phyloP scores from a whole-genome alignment of 1,140 invertebrate genomes.

The Oscheius sp. region DNA sequence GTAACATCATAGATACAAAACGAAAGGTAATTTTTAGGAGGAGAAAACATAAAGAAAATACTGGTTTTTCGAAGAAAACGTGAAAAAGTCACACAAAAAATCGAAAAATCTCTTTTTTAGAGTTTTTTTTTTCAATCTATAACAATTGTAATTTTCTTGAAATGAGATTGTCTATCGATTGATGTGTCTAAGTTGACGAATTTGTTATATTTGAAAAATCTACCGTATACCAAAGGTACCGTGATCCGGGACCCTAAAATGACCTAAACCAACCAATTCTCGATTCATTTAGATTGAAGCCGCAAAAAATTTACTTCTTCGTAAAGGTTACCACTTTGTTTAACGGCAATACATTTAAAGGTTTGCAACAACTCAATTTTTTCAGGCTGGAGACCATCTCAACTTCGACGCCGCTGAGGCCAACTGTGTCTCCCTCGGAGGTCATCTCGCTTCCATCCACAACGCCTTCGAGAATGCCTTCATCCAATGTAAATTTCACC shows the following conservation, averaged over 20 bases:
- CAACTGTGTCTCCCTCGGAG: slow-evolving; percentile 13
- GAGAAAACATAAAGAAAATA: too few relatives aligned
- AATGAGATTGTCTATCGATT: too few relatives aligned
- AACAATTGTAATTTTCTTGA: too few relatives aligned
- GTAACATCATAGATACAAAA: too few relatives aligned
- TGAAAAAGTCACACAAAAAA: too few relatives aligned
- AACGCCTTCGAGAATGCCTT: slow-evolving; percentile 16
- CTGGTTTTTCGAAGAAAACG: too few relatives aligned
- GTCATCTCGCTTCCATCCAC: slow-evolving; percentile 19
- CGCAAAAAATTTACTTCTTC: neutral
- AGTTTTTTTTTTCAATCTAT: too few relatives aligned
- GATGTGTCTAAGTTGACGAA: too few relatives aligned
- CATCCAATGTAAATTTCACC: neutral
- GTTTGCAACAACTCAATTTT: neutral
- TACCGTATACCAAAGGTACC: neutral
- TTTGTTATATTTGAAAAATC: too few relatives aligned
- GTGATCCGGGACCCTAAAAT: neutral
- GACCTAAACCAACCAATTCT: neutral
- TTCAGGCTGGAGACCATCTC: slow-evolving; percentile 6
- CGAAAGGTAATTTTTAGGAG: too few relatives aligned
- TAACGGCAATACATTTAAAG: neutral
- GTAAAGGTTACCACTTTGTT: neutral
- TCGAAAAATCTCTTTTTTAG: too few relatives aligned
- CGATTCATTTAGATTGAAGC: neutral
- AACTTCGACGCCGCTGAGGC: slow-evolving; percentile 17